Evolutionary conservation across 2,888 invertebrate genomes (phyloP).

Genomic region (Callinectes sapidus): DNA sequence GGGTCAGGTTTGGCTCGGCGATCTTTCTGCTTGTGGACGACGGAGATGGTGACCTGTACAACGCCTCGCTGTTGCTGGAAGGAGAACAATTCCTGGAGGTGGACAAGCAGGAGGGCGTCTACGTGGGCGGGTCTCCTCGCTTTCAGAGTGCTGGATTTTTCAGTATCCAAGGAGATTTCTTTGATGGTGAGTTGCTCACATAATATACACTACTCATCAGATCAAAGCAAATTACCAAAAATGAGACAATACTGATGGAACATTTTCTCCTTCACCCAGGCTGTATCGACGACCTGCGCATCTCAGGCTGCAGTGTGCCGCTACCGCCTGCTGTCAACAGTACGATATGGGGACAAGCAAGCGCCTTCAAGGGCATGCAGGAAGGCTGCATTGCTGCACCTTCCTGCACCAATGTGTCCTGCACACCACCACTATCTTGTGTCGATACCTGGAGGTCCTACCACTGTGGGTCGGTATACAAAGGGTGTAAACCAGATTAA

Average conservation of each 20-base stretch:
- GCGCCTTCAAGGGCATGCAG: constrained; percentile 92
- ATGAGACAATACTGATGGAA: background rate
- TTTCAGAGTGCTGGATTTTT: constrained; percentile 39
- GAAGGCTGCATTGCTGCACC: constrained; percentile 95
- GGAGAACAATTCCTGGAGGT: constrained; percentile 57
- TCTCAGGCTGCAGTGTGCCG: constrained; percentile 95
- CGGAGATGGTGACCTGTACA: constrained; percentile 38
- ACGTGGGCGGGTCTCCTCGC: constrained; percentile 62
- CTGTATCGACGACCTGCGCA: constrained; percentile 88
- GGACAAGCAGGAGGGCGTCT: constrained; percentile 62
- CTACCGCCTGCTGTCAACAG: constrained; percentile 96
- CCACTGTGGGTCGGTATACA: constrained; percentile 94
- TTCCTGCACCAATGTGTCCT: constrained; percentile 94
- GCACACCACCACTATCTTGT: constrained; percentile 94
- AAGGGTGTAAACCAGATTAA: background rate
- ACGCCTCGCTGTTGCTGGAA: constrained; percentile 49
- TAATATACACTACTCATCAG: background rate
- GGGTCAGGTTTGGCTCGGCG: constrained; percentile 25
- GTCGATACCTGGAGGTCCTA: constrained; percentile 98
- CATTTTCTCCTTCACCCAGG: constrained; percentile 77
- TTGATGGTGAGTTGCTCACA: background rate
- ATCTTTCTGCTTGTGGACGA: constrained; percentile 42
- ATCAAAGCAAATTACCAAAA: background rate
- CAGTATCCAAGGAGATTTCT: constrained; percentile 52
- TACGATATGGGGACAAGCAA: constrained; percentile 95